Evolutionary conservation across 2,797 vertebrate genomes (phyloP).

Genomic region (Anabacerthia variegaticeps): DNA sequence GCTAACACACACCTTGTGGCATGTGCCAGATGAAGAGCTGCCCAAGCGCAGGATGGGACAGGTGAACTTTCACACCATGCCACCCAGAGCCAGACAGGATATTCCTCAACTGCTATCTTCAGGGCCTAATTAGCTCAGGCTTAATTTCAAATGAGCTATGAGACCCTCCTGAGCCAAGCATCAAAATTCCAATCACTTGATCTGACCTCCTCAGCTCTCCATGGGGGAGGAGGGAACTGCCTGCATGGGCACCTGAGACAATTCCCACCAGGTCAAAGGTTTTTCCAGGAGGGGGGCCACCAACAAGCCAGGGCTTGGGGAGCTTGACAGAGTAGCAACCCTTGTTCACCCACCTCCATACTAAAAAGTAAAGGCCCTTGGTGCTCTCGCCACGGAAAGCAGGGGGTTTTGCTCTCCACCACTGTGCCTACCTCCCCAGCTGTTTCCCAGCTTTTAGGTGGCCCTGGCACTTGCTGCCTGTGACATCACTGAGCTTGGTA

Average conservation of each 20-base stretch:
- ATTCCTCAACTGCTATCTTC: background rate
- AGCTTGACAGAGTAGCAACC: background rate
- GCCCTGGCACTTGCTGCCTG: background rate
- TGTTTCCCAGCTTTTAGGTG: background rate
- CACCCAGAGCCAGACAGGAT: background rate
- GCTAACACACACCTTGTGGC: accelerated
- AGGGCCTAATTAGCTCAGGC: background rate
- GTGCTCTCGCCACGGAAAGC: background rate
- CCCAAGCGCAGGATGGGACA: background rate
- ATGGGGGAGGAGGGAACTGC: background rate
- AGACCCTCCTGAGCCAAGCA: background rate
- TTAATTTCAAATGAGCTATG: background rate
- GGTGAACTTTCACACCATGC: background rate
- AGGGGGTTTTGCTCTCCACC: accelerated
- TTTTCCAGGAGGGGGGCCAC: background rate
- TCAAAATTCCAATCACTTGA: accelerated
- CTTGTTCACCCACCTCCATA: background rate
- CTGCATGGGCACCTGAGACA: background rate
- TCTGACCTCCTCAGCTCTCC: background rate
- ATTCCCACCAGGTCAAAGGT: background rate
- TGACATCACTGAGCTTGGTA: background rate
- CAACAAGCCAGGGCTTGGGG: background rate
- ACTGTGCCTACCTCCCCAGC: background rate
- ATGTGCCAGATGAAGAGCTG: background rate
- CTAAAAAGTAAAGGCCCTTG: background rate